phyloP scores from a whole-genome alignment of 2,113 vertebrate genomes.

The Spheniscus mendiculus region DNA sequence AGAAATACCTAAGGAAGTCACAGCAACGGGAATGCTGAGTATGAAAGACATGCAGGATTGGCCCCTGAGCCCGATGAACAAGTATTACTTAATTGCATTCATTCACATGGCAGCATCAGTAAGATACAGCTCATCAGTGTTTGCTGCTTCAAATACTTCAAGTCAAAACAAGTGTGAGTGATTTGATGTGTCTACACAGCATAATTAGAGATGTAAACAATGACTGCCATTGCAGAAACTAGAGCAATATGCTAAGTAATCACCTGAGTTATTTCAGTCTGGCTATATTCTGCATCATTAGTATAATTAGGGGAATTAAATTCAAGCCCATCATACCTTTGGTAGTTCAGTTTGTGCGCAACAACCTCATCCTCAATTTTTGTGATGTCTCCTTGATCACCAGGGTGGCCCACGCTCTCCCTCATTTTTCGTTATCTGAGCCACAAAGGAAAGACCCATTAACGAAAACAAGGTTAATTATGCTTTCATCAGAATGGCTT shows the following conservation, averaged over 20 bases:
- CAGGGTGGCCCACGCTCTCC: conserved; percentile 4
- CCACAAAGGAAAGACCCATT: conserved; percentile 6
- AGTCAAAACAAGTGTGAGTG: conserved; percentile 58
- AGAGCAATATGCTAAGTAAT: conserved; percentile 53
- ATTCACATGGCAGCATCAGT: neutral
- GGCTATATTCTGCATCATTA: conserved; percentile 35
- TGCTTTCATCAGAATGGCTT: conserved; percentile 5
- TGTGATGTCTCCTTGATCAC: neutral
- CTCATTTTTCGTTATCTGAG: neutral
- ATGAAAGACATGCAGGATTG: neutral
- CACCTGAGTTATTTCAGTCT: conserved; percentile 53
- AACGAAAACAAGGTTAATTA: conserved; percentile 30
- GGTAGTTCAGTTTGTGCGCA: neutral
- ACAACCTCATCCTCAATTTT: neutral
- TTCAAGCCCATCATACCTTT: conserved; percentile 21
- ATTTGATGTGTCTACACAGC: neutral
- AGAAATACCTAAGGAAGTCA: neutral
- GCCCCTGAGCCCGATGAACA: neutral
- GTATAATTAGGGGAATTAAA: neutral
- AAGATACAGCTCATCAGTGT: neutral
- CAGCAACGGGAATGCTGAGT: neutral
- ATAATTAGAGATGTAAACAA: conserved; percentile 40
- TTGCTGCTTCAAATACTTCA: conserved; percentile 13
- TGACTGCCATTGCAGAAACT: conserved; percentile 18
- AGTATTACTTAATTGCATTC: neutral